A percentile compares a stretch with the other conserved stretches of the same genome.
Evolutionary conservation across 2,888 invertebrate species (phyloP).

Genomic region (Tinea pellionella): DNA sequence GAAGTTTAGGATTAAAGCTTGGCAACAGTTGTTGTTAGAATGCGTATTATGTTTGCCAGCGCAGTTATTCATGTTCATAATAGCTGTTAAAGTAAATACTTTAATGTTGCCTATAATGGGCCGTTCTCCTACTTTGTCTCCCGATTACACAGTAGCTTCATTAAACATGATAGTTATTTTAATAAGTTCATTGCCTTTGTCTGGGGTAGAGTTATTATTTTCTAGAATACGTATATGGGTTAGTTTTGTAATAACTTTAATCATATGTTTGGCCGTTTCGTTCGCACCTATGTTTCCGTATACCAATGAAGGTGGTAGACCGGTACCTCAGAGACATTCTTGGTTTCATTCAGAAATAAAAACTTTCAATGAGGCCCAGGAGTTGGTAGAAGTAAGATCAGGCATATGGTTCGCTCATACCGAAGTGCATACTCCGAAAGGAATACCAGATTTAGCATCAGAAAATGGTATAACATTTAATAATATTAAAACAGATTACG

Average conservation of each 20-base stretch:
- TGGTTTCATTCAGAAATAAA: conserved; percentile 18
- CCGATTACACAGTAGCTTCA: conserved; percentile 15
- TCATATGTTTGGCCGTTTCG: conserved; percentile 6
- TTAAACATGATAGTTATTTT: conserved; percentile 13
- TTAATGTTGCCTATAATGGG: conserved; percentile 18
- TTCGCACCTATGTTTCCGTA: conserved; percentile 15
- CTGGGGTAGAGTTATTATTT: conserved; percentile 16
- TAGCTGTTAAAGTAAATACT: conserved; percentile 14
- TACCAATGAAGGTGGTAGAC: neutral
- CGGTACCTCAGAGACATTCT: conserved; percentile 15
- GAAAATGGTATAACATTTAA: neutral
- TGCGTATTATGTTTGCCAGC: conserved; percentile 12
- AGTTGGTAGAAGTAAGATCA: conserved; percentile 12
- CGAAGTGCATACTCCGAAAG: conserved; percentile 16
- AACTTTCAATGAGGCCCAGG: conserved; percentile 17
- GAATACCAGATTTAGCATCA: neutral
- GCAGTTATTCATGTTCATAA: conserved; percentile 11
- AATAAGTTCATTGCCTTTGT: conserved; percentile 12
- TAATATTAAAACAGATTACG: conserved; percentile 9
- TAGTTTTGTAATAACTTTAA: neutral
- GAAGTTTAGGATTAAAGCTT: neutral
- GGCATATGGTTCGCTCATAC: conserved; percentile 21
- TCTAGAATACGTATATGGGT: conserved; percentile 15
- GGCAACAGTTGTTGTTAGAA: conserved; percentile 15
- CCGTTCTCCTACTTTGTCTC: conserved; percentile 3